These are phyloP conservation scores for Diarsia mendica DNA, from an alignment of 2,888 invertebrate genomes.

Conservation along the genomic window DNA sequence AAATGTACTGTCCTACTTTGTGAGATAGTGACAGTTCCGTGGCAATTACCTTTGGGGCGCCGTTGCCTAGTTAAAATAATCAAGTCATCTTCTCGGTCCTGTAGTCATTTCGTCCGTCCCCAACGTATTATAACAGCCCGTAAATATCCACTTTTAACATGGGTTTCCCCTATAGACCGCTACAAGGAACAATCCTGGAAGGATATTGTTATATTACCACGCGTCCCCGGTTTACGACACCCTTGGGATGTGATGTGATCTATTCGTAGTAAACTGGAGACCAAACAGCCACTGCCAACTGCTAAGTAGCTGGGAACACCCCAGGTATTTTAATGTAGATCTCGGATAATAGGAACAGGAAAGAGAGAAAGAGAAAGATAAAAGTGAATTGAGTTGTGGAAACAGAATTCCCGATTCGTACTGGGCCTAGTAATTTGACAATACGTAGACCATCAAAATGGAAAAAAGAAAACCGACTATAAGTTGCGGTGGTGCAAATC, in stretches of 20 bases:
- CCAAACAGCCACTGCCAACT: conserved; percentile 14
- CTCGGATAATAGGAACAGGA: not conserved
- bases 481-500: not conserved
- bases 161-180: conserved; percentile 54
- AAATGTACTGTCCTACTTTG: not conserved
- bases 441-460: not conserved
- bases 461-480: not conserved
- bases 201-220: conserved; percentile 54
- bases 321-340: not conserved
- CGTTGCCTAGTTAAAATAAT: conserved; percentile 16
- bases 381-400: not conserved
- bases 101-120: conserved; percentile 40
- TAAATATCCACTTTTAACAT: conserved; percentile 60
- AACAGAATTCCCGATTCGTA: not conserved
- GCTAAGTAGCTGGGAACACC: conserved; percentile 4
- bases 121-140: conserved; percentile 48
- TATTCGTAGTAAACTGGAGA: conserved; percentile 39
- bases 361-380: not conserved
- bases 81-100: conserved; percentile 19
- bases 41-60: conserved; percentile 17
- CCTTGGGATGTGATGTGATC: conserved; percentile 52
- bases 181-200: conserved; percentile 57
- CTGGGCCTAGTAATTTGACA: not conserved
- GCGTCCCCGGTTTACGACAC: conserved; percentile 50
- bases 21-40: conserved; percentile 7